These are phyloP conservation scores for Gandaritis pyraliata DNA, from an alignment of 2,888 invertebrate species.

Conservation along the genomic window DNA sequence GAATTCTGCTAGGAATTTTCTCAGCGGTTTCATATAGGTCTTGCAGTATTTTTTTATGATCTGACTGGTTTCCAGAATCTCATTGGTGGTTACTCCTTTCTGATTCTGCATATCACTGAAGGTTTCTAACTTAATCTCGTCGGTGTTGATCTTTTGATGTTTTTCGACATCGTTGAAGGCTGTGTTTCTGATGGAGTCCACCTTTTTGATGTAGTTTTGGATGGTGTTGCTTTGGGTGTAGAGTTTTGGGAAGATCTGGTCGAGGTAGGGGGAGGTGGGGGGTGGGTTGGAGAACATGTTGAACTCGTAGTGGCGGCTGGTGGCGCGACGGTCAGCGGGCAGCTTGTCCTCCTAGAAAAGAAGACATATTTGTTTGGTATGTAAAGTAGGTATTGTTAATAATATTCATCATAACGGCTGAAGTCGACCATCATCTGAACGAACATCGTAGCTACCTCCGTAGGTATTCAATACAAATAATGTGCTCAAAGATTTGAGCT, in stretches of 20 bases:
- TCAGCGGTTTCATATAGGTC: slow-evolving; percentile 48
- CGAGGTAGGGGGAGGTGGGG: slow-evolving; percentile 53
- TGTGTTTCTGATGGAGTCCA: slow-evolving; percentile 38
- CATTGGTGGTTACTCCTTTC: slow-evolving; percentile 48
- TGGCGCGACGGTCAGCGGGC: slow-evolving; percentile 49
- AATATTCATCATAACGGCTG: too few relatives aligned
- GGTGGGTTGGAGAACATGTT: slow-evolving; percentile 56
- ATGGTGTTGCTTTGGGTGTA: slow-evolving; percentile 48
- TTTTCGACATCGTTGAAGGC: slow-evolving; percentile 34
- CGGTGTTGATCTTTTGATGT: slow-evolving; percentile 14
- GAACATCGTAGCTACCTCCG: too few relatives aligned
- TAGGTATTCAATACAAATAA: too few relatives aligned
- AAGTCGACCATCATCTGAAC: too few relatives aligned
- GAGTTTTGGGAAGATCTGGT: slow-evolving; percentile 53
- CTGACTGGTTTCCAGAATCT: slow-evolving; percentile 58
- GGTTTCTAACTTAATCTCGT: slow-evolving; percentile 51
- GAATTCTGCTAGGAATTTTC: slow-evolving; percentile 54
- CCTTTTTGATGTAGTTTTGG: slow-evolving; percentile 43
- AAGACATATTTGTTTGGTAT: too few relatives aligned
- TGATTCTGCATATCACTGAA: slow-evolving; percentile 49
- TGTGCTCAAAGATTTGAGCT: too few relatives aligned
- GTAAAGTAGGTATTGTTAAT: too few relatives aligned
- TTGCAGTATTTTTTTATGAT: slow-evolving; percentile 60
- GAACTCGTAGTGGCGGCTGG: slow-evolving; percentile 61
- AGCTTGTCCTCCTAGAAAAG: slow-evolving; percentile 57